phyloP scores from a whole-genome alignment of 2,113 vertebrate species.

The Eonycteris spelaea region DNA sequence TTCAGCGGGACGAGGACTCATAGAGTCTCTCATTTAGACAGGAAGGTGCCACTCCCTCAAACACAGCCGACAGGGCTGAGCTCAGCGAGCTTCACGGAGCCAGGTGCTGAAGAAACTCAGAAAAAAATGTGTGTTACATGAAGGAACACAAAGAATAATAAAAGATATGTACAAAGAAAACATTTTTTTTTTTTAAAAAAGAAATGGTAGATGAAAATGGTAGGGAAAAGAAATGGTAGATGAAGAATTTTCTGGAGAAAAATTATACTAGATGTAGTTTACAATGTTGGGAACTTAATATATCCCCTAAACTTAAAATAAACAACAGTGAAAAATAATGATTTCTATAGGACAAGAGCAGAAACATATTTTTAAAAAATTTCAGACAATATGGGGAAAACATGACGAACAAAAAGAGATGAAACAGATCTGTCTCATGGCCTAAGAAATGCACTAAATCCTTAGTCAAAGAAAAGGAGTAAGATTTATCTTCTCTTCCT shows the following conservation, averaged over 20 bases:
- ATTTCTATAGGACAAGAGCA: not conserved
- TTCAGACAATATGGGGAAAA: not conserved
- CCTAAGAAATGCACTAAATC: too few species aligned
- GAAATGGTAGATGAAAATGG: not conserved
- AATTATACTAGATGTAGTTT: not conserved
- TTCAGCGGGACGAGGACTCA: not conserved
- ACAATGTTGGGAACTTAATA: not conserved
- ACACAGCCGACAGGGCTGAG: accelerated
- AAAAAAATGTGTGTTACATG: not conserved
- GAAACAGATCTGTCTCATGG: not conserved
- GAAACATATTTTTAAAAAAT: not conserved
- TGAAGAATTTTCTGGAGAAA: not conserved
- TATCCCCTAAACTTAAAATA: not conserved
- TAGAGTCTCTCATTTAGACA: not conserved
- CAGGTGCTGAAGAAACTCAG: not conserved
- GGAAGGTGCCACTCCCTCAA: accelerated
- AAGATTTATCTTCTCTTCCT: not conserved
- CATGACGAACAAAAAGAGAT: not conserved
- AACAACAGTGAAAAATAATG: not conserved
- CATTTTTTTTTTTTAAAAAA: too few species aligned
- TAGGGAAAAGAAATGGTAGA: not conserved
- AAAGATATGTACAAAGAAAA: not conserved
- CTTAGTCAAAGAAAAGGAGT: not conserved
- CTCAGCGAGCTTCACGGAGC: not conserved
- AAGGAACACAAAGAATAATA: not conserved